phyloP scores from a whole-genome alignment of 2,797 vertebrate species.

The Microhierax caerulescens region DNA sequence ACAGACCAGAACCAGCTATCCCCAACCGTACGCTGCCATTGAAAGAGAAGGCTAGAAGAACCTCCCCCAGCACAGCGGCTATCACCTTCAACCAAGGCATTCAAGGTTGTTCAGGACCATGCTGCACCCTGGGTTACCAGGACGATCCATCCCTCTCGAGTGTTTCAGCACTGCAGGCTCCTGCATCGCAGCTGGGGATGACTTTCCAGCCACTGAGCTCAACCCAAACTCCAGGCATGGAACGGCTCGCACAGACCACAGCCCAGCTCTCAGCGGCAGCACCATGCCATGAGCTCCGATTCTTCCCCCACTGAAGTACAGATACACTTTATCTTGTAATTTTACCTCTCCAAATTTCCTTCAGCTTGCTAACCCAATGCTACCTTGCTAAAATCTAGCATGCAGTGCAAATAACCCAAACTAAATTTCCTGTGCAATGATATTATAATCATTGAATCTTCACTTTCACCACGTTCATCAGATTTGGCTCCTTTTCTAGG shows the following conservation, averaged over 20 bases:
- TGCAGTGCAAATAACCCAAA: not conserved
- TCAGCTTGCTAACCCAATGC: not conserved
- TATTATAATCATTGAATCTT: not conserved
- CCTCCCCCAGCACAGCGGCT: accelerated
- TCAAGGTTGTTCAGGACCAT: not conserved
- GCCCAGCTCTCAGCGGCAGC: not conserved
- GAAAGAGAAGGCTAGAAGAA: not conserved
- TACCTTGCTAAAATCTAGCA: not conserved
- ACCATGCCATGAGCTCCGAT: not conserved
- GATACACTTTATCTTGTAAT: not conserved
- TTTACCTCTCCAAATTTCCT: not conserved
- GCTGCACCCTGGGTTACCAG: accelerated
- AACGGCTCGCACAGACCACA: too few species aligned
- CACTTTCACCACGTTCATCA: not conserved
- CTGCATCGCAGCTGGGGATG: not conserved
- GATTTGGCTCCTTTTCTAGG: not conserved
- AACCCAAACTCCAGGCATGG: accelerated
- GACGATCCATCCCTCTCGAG: not conserved
- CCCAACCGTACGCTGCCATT: not conserved
- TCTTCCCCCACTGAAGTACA: not conserved
- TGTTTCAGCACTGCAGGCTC: not conserved
- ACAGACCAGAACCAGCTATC: not conserved
- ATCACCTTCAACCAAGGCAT: not conserved
- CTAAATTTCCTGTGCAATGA: not conserved
- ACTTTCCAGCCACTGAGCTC: not conserved